Evolutionary conservation across 1,140 invertebrate genomes (phyloP).

Genomic region (Calliopsis andreniformis): DNA sequence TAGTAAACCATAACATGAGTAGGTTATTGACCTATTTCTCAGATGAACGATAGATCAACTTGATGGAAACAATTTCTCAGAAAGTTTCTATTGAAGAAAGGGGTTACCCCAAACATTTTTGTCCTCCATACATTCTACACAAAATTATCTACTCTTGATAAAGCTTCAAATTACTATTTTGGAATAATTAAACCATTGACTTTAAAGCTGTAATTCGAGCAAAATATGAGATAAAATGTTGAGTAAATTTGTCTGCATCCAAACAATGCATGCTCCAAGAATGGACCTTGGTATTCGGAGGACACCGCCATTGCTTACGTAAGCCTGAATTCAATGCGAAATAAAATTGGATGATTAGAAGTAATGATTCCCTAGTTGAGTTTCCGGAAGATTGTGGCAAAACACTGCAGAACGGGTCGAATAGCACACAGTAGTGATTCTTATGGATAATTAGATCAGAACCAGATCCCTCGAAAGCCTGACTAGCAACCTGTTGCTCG

Average conservation of each 20-base stretch:
- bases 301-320: background rate
- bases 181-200: too few relatives aligned
- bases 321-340: background rate
- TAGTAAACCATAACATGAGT: too few relatives aligned
- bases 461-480: slow-evolving; percentile 25
- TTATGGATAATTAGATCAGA: slow-evolving; percentile 18
- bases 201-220: too few relatives aligned
- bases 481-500: slow-evolving; percentile 37
- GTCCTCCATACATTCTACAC: background rate
- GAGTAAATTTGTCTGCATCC: background rate
- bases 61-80: too few relatives aligned
- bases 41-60: too few relatives aligned
- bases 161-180: too few relatives aligned
- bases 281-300: background rate
- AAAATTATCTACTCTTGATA: background rate
- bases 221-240: too few relatives aligned
- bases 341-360: background rate
- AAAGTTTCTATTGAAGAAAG: too few relatives aligned
- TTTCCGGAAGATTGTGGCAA: slow-evolving; percentile 2
- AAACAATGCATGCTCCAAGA: background rate
- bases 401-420: background rate
- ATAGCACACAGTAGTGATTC: background rate
- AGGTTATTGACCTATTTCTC: too few relatives aligned
- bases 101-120: too few relatives aligned
- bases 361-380: background rate